These are phyloP conservation scores for Sphecodes monilicornis DNA, from an alignment of 2,888 invertebrate species.

Conservation along the genomic window DNA sequence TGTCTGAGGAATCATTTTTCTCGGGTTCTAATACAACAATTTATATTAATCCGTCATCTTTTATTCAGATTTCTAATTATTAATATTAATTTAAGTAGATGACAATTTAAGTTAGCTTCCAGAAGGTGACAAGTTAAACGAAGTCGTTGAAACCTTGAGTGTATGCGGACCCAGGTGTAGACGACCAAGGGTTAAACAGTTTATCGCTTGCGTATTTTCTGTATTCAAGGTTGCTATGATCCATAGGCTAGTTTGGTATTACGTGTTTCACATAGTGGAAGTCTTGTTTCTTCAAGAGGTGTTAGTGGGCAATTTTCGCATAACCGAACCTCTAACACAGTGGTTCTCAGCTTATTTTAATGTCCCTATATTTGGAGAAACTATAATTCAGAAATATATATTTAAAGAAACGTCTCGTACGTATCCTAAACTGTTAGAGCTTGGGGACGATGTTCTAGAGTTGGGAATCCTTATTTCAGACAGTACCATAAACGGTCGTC, in stretches of 20 bases:
- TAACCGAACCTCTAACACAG: neutral
- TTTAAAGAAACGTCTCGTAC: neutral
- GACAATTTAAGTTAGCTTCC: neutral
- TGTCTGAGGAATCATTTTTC: neutral
- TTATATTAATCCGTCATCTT: neutral
- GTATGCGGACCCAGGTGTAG: conserved; percentile 5
- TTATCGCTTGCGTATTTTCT: neutral
- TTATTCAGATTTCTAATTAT: neutral
- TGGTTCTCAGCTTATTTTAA: neutral
- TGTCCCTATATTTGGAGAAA: neutral
- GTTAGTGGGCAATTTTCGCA: neutral
- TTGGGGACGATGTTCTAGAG: neutral
- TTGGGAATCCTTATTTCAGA: neutral
- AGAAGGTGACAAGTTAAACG: neutral
- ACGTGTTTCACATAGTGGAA: neutral
- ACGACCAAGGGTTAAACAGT: neutral
- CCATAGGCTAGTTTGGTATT: neutral
- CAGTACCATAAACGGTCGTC: neutral
- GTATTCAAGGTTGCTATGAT: neutral
- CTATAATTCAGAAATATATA: neutral
- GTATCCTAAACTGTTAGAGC: neutral
- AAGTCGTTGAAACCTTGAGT: neutral
- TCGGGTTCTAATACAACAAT: neutral
- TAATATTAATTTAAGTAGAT: neutral
- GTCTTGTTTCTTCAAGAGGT: neutral